Percentiles rank a stretch among this genome's conserved stretches.
phyloP scores from a whole-genome alignment of 1,140 invertebrate genomes.

The Globodera ellingtonae region DNA sequence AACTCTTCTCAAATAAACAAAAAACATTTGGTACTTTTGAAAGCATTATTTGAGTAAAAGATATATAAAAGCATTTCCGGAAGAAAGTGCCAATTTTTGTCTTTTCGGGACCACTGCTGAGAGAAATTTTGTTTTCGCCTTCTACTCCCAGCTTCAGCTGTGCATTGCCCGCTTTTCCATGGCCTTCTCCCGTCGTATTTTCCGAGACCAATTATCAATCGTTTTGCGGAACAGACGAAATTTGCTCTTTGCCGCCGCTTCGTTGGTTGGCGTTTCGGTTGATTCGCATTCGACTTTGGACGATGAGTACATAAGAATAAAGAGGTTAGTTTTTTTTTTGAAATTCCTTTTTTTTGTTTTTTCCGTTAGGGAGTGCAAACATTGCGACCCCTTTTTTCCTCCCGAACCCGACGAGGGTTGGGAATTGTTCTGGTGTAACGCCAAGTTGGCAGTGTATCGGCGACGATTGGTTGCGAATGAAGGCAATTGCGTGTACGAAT shows the following conservation, averaged over 20 bases:
- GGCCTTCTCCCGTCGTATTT: neutral
- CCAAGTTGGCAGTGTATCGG: conserved; percentile 31
- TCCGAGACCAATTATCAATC: neutral
- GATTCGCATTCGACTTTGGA: conserved; percentile 14
- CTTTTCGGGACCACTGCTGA: no score
- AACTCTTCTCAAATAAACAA: no score
- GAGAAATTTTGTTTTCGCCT: no score
- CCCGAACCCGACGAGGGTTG: conserved; percentile 25
- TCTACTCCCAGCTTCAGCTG: neutral
- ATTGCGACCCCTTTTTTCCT: conserved; percentile 14
- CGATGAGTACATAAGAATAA: neutral
- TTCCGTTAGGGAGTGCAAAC: neutral
- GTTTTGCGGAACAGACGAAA: neutral
- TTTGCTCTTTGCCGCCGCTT: conserved; percentile 14
- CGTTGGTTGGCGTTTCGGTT: conserved; percentile 21
- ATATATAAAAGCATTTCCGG: no score
- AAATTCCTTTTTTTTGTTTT: neutral
- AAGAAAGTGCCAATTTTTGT: no score
- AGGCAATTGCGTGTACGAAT: conserved; percentile 45
- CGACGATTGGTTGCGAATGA: conserved; percentile 1
- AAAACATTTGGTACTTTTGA: no score
- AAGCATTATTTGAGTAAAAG: no score
- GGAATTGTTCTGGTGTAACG: conserved; percentile 28
- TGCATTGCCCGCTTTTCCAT: neutral
- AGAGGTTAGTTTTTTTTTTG: neutral